Conservation (phyloP, 2,888 invertebrate species). For the Abscondita cerata region DNA sequence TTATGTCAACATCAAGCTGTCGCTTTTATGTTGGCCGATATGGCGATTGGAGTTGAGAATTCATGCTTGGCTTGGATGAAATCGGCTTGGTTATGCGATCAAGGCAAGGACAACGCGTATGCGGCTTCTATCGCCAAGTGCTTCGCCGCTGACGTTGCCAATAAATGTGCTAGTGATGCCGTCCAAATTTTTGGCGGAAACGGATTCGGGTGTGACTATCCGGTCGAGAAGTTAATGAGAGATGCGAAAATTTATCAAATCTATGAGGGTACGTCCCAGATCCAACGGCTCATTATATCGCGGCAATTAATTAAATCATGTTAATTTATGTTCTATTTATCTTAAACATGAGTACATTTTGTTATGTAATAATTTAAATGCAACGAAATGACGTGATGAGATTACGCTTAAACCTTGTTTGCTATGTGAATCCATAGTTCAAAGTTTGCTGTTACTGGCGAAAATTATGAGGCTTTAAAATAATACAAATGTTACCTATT, state of each 20-base stretch:
- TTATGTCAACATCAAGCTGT: constrained; percentile 88
- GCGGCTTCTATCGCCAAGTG: constrained; percentile 95
- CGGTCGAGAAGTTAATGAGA: constrained; percentile 97
- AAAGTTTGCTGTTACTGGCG: too few relatives aligned
- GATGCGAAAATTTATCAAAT: constrained; percentile 99
- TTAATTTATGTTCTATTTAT: too few relatives aligned
- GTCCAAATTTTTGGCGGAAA: constrained; percentile 96
- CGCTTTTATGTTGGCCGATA: constrained; percentile 94
- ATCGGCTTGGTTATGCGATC: constrained; percentile 91
- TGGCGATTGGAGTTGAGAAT: constrained; percentile 90
- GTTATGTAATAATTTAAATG: too few relatives aligned
- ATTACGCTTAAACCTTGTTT: too few relatives aligned
- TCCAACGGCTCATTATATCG: constrained; percentile 93
- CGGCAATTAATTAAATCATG: constrained; percentile 70
- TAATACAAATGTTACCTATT: too few relatives aligned
- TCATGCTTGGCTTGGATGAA: constrained; percentile 85
- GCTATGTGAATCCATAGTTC: too few relatives aligned
- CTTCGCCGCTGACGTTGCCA: constrained; percentile 90
- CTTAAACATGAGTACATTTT: too few relatives aligned
- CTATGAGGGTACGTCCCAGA: constrained; percentile 97
- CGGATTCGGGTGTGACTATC: constrained; percentile 96
- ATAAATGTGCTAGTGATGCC: constrained; percentile 93
- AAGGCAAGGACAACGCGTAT: constrained; percentile 80
- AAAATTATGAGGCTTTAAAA: too few relatives aligned
- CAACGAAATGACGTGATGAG: too few relatives aligned